Conservation (phyloP, 2,113 vertebrate genomes). For the Menidia beryllina region DNA sequence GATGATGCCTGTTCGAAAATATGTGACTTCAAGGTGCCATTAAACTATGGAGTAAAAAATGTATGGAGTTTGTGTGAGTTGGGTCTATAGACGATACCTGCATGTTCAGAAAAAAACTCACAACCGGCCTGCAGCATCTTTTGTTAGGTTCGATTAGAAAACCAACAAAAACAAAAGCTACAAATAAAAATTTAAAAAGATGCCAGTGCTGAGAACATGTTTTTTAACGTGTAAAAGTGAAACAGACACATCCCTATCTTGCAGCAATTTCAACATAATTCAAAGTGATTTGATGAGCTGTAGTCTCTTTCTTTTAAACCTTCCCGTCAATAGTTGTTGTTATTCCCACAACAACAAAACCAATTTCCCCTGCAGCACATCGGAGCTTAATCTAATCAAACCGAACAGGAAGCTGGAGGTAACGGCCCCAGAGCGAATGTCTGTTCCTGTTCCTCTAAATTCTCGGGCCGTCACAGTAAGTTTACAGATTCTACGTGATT, state of each 20-base stretch:
- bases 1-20: too few relatives aligned
- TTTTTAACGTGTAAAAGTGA: too few relatives aligned
- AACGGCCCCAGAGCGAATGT: constrained; percentile 17
- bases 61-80: too few relatives aligned
- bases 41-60: too few relatives aligned
- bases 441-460: constrained; percentile 13
- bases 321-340: constrained; percentile 7
- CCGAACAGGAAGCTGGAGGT: constrained; percentile 1
- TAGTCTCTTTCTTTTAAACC: constrained; percentile 12
- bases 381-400: constrained; percentile 22
- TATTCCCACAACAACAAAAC: constrained; percentile 15
- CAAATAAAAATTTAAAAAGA: background rate
- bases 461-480: background rate
- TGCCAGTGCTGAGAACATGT: background rate
- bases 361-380: constrained; percentile 35
- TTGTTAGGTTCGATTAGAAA: too few relatives aligned
- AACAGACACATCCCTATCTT: too few relatives aligned
- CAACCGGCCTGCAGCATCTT: too few relatives aligned
- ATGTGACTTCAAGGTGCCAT: too few relatives aligned
- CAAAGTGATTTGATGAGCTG: background rate
- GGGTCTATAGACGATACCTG: too few relatives aligned
- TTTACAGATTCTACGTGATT: constrained; percentile 4
- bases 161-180: too few relatives aligned
- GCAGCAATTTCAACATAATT: background rate
- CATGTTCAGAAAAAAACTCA: too few relatives aligned